Percentiles rank a stretch among this genome's conserved stretches.
These are phyloP conservation scores for Bubalus kerabau DNA, from an alignment of 2,113 vertebrate genomes.

Conservation along the genomic window DNA sequence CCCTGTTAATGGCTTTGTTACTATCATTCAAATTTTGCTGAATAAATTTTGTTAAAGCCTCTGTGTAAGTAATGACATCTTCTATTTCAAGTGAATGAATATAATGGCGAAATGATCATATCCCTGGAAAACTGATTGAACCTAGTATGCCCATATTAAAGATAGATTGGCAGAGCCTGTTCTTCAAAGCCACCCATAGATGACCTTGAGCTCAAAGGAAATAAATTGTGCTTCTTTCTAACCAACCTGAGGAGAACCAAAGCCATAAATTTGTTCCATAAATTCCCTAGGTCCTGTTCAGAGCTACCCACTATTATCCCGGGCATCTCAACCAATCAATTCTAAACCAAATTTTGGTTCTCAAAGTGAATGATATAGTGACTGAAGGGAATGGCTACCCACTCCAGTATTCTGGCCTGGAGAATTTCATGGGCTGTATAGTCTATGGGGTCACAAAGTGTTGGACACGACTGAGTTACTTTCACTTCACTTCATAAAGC, in stretches of 20 bases:
- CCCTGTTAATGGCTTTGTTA: neutral
- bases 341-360: neutral
- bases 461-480: neutral
- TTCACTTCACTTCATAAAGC: neutral
- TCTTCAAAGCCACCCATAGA: neutral
- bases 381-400: neutral
- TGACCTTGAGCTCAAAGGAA: neutral
- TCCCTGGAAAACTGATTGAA: neutral
- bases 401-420: neutral
- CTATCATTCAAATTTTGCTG: neutral
- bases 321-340: neutral
- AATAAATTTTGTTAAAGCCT: neutral
- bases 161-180: neutral
- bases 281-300: neutral
- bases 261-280: neutral
- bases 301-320: neutral
- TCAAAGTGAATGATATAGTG: neutral
- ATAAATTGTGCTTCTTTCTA: neutral
- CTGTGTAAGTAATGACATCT: neutral
- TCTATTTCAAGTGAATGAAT: neutral
- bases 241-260: neutral
- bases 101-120: neutral
- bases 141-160: neutral
- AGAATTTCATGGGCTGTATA: neutral
- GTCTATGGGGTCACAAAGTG: neutral